Conservation (phyloP, 1,140 invertebrate genomes). For the Apocrypta bakeri region DNA sequence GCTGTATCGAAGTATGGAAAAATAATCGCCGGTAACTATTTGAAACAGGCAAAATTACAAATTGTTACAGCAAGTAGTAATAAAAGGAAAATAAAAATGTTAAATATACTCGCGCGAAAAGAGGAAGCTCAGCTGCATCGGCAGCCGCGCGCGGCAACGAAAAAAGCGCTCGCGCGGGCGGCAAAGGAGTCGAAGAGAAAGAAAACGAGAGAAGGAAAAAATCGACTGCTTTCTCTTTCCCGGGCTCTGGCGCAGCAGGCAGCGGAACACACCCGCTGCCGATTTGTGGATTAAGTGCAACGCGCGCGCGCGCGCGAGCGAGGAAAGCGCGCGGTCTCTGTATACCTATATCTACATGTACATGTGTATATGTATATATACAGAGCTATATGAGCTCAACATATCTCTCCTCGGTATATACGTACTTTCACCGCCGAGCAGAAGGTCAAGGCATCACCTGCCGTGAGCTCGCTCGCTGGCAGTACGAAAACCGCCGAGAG, state of each 20-base stretch:
- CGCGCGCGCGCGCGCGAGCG: neutral
- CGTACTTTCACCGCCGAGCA: slow-evolving; percentile 43
- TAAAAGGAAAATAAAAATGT: no score
- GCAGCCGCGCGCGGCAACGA: neutral
- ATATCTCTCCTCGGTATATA: neutral
- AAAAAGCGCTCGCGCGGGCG: neutral
- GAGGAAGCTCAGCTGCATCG: no score
- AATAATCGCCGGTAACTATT: no score
- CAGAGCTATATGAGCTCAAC: neutral
- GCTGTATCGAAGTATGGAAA: no score
- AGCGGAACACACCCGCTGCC: slow-evolving; percentile 32
- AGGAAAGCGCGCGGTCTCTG: slow-evolving; percentile 19
- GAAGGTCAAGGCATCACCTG: slow-evolving; percentile 55
- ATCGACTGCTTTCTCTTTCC: slow-evolving; percentile 48
- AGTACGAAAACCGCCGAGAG: slow-evolving; percentile 36
- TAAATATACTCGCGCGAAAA: no score
- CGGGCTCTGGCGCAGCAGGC: neutral
- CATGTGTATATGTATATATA: neutral
- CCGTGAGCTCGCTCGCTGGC: slow-evolving; percentile 18
- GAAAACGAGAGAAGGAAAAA: slow-evolving; percentile 48
- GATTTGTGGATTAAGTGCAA: slow-evolving; percentile 37
- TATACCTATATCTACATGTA: no score
- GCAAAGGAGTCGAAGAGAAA: neutral
- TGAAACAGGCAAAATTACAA: no score
- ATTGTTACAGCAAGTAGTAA: no score